phyloP scores from a whole-genome alignment of 2,888 invertebrate genomes.

The Pocota personata region DNA sequence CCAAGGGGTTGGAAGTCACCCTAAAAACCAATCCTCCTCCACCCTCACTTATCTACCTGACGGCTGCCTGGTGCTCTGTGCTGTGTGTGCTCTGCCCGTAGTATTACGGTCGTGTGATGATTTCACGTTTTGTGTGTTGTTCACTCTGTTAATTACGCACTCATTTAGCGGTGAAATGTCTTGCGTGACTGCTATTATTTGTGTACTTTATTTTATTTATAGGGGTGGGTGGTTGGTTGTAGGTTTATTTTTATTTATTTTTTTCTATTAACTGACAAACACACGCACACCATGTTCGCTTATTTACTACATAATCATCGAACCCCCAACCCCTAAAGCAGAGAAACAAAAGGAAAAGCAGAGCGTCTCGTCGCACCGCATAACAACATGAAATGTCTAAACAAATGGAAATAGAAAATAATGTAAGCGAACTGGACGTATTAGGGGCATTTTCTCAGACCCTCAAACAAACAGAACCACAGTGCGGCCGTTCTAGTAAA shows the following conservation, averaged over 20 bases:
- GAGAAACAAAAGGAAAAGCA: constrained; percentile 20
- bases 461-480: neutral
- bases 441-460: constrained; percentile 23
- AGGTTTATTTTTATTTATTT: constrained; percentile 9
- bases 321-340: constrained; percentile 5
- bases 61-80: neutral
- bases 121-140: constrained; percentile 71
- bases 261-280: neutral
- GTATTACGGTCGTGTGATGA: constrained; percentile 63
- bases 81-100: constrained; percentile 8
- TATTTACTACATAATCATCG: constrained; percentile 62
- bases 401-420: constrained; percentile 69
- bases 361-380: constrained; percentile 5
- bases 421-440: constrained; percentile 49
- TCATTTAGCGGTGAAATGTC: constrained; percentile 73
- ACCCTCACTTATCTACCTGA: constrained; percentile 23
- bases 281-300: constrained; percentile 36
- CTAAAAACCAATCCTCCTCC: neutral
- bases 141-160: constrained; percentile 74
- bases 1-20: constrained; percentile 41
- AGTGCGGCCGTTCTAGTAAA: neutral
- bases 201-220: constrained; percentile 57
- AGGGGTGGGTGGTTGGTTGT: constrained; percentile 13
- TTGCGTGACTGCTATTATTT: constrained; percentile 73
- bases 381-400: constrained; percentile 56